A percentile compares a stretch with the other conserved stretches of the same genome.
Evolutionary conservation across 2,113 vertebrate species (phyloP).

Genomic region (Aythya baeri): DNA sequence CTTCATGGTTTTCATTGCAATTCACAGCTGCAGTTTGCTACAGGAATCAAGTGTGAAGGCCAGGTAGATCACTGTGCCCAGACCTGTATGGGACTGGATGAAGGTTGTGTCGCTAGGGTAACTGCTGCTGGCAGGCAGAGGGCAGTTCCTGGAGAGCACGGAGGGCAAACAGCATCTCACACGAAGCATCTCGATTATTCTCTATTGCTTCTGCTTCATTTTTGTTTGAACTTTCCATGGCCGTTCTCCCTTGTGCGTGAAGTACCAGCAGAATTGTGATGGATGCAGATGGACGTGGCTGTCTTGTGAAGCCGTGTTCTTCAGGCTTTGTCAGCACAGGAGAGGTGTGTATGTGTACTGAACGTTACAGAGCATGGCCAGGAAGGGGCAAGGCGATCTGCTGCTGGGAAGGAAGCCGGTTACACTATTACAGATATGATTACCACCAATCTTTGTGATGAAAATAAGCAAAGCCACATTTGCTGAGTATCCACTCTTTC

Average conservation of each 20-base stretch:
- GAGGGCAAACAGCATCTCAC: neutral
- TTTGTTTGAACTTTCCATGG: neutral
- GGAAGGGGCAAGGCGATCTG: neutral
- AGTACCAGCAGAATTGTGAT: fast-evolving
- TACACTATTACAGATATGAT: neutral
- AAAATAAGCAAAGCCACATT: neutral
- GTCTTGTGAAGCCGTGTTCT: neutral
- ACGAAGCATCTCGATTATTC: fast-evolving
- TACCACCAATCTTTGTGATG: neutral
- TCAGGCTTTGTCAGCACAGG: neutral
- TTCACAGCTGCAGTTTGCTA: neutral
- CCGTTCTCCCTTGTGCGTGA: neutral
- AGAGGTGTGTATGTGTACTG: fast-evolving
- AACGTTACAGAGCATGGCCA: neutral
- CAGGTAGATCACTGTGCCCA: fast-evolving
- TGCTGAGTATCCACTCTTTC: conserved; percentile 1
- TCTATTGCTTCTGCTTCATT: fast-evolving
- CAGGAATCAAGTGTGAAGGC: neutral
- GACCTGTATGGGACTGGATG: neutral
- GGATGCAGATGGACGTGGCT: neutral
- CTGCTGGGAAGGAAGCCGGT: neutral
- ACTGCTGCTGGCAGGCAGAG: neutral
- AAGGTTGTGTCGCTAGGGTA: neutral
- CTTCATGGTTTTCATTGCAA: neutral
- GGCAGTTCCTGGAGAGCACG: neutral